Evolutionary conservation across 2,797 vertebrate genomes (phyloP).

Genomic region (Coilia nasus): DNA sequence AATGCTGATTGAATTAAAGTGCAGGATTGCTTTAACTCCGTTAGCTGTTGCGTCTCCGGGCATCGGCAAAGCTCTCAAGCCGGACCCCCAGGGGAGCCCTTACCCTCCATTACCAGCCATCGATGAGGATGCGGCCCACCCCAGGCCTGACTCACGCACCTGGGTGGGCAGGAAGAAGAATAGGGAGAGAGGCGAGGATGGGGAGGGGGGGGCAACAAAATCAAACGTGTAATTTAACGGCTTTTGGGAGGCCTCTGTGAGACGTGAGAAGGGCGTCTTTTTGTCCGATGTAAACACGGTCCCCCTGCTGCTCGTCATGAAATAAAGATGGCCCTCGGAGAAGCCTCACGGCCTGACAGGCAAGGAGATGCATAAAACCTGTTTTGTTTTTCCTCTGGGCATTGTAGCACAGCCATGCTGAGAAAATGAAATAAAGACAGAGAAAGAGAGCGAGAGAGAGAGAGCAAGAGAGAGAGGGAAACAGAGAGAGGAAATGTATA

Average conservation of each 20-base stretch:
- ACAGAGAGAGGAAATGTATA: background rate
- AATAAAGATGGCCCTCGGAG: background rate
- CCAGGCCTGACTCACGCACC: background rate
- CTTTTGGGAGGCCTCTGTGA: background rate
- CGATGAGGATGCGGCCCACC: background rate
- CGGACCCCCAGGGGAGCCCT: background rate
- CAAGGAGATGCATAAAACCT: background rate
- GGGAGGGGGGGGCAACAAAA: background rate
- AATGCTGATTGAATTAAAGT: slow-evolving; percentile 22
- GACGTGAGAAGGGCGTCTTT: background rate
- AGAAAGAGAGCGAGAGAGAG: background rate
- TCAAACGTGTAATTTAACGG: background rate
- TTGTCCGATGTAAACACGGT: background rate
- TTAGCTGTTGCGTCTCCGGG: background rate
- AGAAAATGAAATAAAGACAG: background rate
- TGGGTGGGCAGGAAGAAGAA: too few species aligned
- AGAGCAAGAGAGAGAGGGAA: background rate
- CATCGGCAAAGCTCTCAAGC: background rate
- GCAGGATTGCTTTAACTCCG: slow-evolving; percentile 1
- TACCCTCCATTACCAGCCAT: slow-evolving; percentile 1
- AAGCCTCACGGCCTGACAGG: background rate
- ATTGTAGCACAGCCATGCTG: background rate
- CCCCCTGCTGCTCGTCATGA: background rate
- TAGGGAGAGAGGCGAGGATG: background rate
- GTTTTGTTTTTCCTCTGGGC: background rate